phyloP scores from a whole-genome alignment of 2,113 vertebrate species.

The Eretmochelys imbricata region DNA sequence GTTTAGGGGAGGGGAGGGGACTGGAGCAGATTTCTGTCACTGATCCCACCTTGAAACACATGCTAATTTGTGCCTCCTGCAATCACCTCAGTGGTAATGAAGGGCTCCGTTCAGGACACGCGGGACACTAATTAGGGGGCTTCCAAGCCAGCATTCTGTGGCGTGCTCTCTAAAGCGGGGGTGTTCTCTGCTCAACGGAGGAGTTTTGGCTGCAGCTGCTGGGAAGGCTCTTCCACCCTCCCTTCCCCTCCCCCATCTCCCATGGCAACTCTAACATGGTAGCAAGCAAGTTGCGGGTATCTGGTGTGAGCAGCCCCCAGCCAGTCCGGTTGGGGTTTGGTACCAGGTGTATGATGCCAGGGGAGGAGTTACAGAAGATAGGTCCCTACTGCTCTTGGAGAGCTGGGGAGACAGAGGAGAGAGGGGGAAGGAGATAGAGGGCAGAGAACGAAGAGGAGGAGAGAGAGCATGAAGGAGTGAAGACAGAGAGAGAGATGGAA shows the following conservation, averaged over 20 bases:
- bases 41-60: constrained; percentile 60
- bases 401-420: not conserved
- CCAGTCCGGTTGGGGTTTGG: not conserved
- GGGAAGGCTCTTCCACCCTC: constrained; percentile 64
- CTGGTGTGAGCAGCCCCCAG: constrained; percentile 8
- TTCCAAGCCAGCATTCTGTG: constrained; percentile 73
- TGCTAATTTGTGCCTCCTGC: constrained; percentile 61
- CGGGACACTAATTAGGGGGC: constrained; percentile 74
- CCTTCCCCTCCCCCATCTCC: constrained; percentile 52
- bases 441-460: not conserved
- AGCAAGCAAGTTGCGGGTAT: constrained; percentile 66
- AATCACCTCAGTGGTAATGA: constrained; percentile 64
- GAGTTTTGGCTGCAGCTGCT: constrained; percentile 60
- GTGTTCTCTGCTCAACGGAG: constrained; percentile 65
- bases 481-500: not conserved
- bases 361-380: not conserved
- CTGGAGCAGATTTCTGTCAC: constrained; percentile 46
- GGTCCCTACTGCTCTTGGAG: not conserved
- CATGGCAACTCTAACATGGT: constrained; percentile 72
- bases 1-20: constrained; percentile 34
- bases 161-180: constrained; percentile 54
- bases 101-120: constrained; percentile 72
- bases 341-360: fast-evolving
- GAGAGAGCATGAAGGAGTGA: not conserved
- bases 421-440: not conserved